These are phyloP conservation scores for Leptopilina drosophilae DNA, from an alignment of 2,888 invertebrate genomes.

Conservation along the genomic window DNA sequence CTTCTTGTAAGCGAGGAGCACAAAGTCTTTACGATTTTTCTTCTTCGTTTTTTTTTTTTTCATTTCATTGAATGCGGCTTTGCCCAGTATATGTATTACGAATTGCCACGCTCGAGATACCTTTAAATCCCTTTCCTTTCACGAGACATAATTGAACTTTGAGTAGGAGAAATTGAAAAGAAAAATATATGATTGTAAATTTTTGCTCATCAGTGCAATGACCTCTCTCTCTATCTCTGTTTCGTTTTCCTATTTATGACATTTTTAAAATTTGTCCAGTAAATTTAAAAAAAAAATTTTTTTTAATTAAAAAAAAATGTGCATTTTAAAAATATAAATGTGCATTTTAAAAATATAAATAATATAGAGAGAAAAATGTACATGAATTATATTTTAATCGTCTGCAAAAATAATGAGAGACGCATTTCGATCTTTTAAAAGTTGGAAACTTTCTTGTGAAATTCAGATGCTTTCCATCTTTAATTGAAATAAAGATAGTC, in stretches of 20 bases:
- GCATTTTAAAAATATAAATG: too few relatives aligned
- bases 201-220: too few relatives aligned
- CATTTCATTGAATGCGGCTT: not conserved
- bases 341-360: too few relatives aligned
- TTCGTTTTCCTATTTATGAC: too few relatives aligned
- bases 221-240: too few relatives aligned
- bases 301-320: too few relatives aligned
- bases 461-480: not conserved
- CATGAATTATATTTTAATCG: too few relatives aligned
- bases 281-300: too few relatives aligned
- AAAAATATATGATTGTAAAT: not conserved
- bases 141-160: slow-evolving; percentile 9
- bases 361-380: too few relatives aligned
- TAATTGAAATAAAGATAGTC: slow-evolving; percentile 4
- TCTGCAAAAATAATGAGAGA: too few relatives aligned
- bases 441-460: not conserved
- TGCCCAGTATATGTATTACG: not conserved
- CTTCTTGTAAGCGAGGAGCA: not conserved
- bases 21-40: not conserved
- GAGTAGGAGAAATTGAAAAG: not conserved
- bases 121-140: slow-evolving; percentile 7
- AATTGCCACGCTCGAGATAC: slow-evolving; percentile 9
- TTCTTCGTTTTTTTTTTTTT: not conserved
- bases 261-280: too few relatives aligned
- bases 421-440: not conserved